Evolutionary conservation across 92 coral and sea anemone species (phyloP).

Genomic region (Palythoa heliodiscus): DNA sequence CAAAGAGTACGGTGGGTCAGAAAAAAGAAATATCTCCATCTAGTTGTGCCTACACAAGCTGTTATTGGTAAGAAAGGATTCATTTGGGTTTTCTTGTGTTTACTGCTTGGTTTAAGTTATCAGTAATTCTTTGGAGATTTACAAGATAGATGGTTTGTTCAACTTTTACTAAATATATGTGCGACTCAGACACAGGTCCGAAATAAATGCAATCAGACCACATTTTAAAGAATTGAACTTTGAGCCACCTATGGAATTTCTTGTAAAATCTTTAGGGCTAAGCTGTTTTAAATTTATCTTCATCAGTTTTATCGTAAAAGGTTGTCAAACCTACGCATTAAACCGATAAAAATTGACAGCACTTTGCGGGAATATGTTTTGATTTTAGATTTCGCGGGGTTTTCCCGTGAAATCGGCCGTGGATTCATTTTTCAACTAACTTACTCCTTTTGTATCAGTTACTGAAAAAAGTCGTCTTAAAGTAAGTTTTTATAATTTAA

Average conservation of each 20-base stretch:
- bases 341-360: neutral
- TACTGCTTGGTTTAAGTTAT: too few relatives aligned
- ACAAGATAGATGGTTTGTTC: neutral
- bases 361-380: neutral
- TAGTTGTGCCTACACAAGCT: slow-evolving; percentile 88
- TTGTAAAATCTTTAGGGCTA: neutral
- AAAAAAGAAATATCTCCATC: slow-evolving; percentile 82
- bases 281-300: neutral
- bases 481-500: neutral
- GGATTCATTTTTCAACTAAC: neutral
- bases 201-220: neutral
- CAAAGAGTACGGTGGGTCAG: slow-evolving; percentile 63
- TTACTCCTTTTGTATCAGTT: neutral
- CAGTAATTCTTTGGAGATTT: neutral
- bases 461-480: neutral
- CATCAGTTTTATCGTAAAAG: neutral
- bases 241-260: neutral
- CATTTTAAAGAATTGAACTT: neutral
- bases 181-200: neutral
- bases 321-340: neutral
- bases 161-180: neutral
- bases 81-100: neutral
- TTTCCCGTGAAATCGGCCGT: slow-evolving; percentile 46
- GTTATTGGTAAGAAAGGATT: slow-evolving; percentile 79
- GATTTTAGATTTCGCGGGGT: slow-evolving; percentile 62